Conservation (phyloP, 2,797 vertebrate genomes). For the Arctocebus calabarensis region DNA sequence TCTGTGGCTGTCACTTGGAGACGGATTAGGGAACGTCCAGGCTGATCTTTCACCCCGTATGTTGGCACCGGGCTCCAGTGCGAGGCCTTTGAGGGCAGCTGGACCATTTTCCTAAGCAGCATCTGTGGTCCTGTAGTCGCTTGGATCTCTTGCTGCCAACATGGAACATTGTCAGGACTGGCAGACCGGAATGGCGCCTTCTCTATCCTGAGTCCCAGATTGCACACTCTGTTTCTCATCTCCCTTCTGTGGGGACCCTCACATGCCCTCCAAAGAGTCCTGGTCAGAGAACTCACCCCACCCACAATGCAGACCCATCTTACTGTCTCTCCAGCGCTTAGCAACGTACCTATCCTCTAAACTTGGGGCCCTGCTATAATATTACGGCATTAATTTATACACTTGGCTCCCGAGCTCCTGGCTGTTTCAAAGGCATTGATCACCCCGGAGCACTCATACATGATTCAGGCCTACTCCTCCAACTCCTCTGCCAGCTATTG, state of each 20-base stretch:
- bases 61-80: neutral
- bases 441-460: slow-evolving; percentile 83
- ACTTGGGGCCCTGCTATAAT: slow-evolving; percentile 57
- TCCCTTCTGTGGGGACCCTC: neutral
- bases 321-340: neutral
- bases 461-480: slow-evolving; percentile 83
- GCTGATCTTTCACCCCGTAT: neutral
- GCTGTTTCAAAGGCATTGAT: slow-evolving; percentile 85
- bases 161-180: neutral
- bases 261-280: neutral
- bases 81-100: neutral
- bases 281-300: neutral
- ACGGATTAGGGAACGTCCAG: neutral
- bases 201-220: neutral
- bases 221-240: slow-evolving; percentile 2
- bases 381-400: slow-evolving; percentile 84
- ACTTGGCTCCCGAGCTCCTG: slow-evolving; percentile 77
- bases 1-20: neutral
- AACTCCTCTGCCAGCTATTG: slow-evolving; percentile 87
- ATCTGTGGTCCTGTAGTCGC: neutral
- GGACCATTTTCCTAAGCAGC: slow-evolving; percentile 61
- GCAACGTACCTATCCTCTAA: slow-evolving; percentile 68
- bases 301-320: neutral
- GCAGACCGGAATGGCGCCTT: neutral
- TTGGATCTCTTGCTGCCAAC: slow-evolving; percentile 48